Evolutionary conservation across 1,140 invertebrate species (phyloP), one percentile per base, ranked within the genome.

Genomic region (Zaprionus camerounensis): DNA sequence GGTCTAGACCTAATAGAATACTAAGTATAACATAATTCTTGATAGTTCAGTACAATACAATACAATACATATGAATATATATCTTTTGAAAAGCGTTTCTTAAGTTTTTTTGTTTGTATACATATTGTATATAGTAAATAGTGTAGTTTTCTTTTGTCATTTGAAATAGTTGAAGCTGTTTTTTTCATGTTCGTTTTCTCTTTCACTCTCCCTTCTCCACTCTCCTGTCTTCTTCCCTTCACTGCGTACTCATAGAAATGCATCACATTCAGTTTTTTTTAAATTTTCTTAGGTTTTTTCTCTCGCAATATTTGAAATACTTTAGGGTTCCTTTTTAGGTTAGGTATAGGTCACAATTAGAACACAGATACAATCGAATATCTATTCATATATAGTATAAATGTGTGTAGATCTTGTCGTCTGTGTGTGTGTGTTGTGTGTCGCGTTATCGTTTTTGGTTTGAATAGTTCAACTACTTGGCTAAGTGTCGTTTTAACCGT

Each of bases 221-320:
- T 22, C 20, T 49, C 1, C 2, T 20, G 0, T 49, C 17, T 66
- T 56, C 34, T 36, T 44, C 9, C 3, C 28, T 55, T 53, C 49
- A 49, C 63, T 57, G 65, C 78, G 49, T 62, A 63, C 62, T 78
- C 66, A 76, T 75, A 82, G 71, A 85, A 85, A 85, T 82, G 82
- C 82, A 85, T 85, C 82, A 81, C 82, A 86, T 79, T 76, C 36
- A 78, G 41, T 75, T 77, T 78, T 68, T 13, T 51, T 3, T 3
- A 31, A 24, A 41, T 66, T 82, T 63, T 67, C 28, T 51, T 34
- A 58, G 28, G 12, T 49, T 46, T 65, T 51, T 68, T 15, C 41
- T 46, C n/a, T 46, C 41, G n/a, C 55, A 15, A 46, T 57, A 36
- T 51, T 56, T 53, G 46, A 61, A 73, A 73, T 73, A 61, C 57